These are phyloP conservation scores for Pseudococcus longispinus DNA, from an alignment of 2,888 invertebrate genomes.

Conservation along the genomic window DNA sequence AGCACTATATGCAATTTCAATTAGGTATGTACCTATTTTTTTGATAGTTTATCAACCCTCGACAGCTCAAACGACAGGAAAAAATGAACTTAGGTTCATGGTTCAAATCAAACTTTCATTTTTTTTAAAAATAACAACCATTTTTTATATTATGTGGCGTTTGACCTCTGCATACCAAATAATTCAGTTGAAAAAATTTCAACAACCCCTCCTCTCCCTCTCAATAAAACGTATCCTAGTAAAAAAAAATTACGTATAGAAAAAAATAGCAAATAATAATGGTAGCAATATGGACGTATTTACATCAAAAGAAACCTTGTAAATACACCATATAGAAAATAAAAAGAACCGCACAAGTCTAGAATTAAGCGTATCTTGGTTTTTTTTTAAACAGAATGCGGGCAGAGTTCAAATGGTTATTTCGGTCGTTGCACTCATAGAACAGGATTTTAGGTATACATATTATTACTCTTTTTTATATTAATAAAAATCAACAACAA, in stretches of 20 bases:
- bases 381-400: constrained; percentile 24
- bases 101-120: too few relatives aligned
- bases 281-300: not conserved
- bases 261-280: not conserved
- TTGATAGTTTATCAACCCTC: too few relatives aligned
- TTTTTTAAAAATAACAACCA: too few relatives aligned
- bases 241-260: not conserved
- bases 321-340: not conserved
- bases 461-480: not conserved
- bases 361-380: not conserved
- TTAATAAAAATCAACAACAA: not conserved
- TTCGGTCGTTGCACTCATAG: constrained; percentile 37
- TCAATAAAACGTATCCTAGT: not conserved
- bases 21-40: too few relatives aligned
- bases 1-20: too few relatives aligned
- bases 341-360: not conserved
- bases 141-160: too few relatives aligned
- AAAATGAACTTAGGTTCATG: too few relatives aligned
- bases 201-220: too few relatives aligned
- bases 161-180: too few relatives aligned
- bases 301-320: not conserved
- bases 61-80: too few relatives aligned
- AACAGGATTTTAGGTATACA: constrained; percentile 29
- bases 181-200: too few relatives aligned
- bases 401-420: constrained; percentile 33